Evolutionary conservation across 92 coral and sea anemone genomes (phyloP), one percentile per base, ranked within the genome.

Genomic region (Siderastrea radians): DNA sequence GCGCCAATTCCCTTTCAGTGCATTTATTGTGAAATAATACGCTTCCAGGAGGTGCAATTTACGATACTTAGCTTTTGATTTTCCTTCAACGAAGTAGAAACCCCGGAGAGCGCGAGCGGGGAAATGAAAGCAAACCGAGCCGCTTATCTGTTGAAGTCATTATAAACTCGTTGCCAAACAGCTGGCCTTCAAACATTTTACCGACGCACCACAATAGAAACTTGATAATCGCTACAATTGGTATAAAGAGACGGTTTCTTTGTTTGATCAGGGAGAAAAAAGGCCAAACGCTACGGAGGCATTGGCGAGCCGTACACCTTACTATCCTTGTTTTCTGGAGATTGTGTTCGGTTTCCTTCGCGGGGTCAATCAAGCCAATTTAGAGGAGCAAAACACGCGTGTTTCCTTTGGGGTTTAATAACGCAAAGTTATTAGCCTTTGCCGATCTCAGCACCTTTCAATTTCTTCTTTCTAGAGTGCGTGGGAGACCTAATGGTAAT

Each of bases 81-180:
- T 62, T 63, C 10, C 3, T 48, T 74, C 44, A 57, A 64, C 58
- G 55, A 83, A 74, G 68, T 57, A 13, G 14, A 49, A 55, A 82
- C 60, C 86, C 80, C 46, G 51, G 77, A 68, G 76, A 16, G 54
- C 77, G 49, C 62, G 1, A 38, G 14, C 57, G 46, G 77, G 80
- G 81, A 84, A 84, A 84, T 73, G 78, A 61, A 26, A 54, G 38
- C 49, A 38, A 44, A 17, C 59, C 49, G 76, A 62, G 54, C 66
- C 45, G 80, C 80, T 84, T 84, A 84, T 84, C 81, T 74, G 87
- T 49, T 60, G 80, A 84, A 84, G 73, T 74, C 61, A 62, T 84
- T 84, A 84, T 73, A 84, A 73, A 84, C 64, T 73, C 87, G 87
- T 84, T 84, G 73, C 16, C 72, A 73, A 61, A 26, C 74, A 84